These are phyloP conservation scores for Orchesellides sinensis DNA, from an alignment of 2,888 invertebrate genomes.

Conservation along the genomic window DNA sequence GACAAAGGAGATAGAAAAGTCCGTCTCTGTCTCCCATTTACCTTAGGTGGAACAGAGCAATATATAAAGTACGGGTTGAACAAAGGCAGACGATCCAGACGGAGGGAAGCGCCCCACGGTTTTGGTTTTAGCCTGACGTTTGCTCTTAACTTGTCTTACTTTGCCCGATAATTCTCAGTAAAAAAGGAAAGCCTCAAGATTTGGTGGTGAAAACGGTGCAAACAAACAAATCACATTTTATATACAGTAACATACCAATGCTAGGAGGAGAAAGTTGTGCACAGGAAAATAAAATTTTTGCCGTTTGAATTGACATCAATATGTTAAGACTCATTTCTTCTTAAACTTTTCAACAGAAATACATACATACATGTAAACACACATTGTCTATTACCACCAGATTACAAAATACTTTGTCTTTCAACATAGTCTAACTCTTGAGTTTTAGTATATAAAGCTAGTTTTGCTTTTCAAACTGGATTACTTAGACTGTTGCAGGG, in stretches of 20 bases:
- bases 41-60: conserved; percentile 13
- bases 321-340: too few species aligned
- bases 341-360: neutral
- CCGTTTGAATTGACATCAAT: too few species aligned
- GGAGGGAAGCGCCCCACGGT: conserved; percentile 40
- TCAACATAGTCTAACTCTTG: neutral
- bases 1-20: neutral
- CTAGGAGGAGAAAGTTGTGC: too few species aligned
- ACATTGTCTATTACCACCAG: neutral
- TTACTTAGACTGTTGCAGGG: neutral
- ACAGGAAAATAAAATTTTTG: too few species aligned
- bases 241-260: neutral
- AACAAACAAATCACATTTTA: neutral
- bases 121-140: conserved; percentile 18
- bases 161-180: neutral
- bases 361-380: conserved; percentile 1
- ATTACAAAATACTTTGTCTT: conserved; percentile 15
- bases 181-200: neutral
- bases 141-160: conserved; percentile 37
- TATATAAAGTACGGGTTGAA: neutral
- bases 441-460: too few species aligned
- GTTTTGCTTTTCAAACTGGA: too few species aligned
- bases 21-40: too few species aligned
- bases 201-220: neutral
- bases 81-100: conserved; percentile 14